These are phyloP conservation scores for Paedocypris micromegethes DNA, from an alignment of 2,797 vertebrate genomes.

Conservation along the genomic window DNA sequence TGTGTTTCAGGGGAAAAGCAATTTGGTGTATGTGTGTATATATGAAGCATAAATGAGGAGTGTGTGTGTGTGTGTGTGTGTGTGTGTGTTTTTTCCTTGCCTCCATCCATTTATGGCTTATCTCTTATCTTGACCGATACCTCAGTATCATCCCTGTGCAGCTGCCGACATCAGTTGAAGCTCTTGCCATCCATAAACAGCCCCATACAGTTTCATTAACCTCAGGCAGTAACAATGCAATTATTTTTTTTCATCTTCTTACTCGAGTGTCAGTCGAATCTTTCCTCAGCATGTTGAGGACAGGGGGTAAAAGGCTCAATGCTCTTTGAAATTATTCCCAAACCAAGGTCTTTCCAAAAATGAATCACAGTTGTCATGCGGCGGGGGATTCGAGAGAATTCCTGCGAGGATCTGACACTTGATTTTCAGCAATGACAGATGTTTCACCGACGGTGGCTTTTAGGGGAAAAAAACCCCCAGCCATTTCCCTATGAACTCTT, in stretches of 20 bases:
- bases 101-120: slow-evolving; percentile 27
- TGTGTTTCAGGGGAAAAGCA: slow-evolving; percentile 24
- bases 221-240: slow-evolving; percentile 28
- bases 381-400: background rate
- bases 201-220: slow-evolving; percentile 40
- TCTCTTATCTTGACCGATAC: slow-evolving; percentile 38
- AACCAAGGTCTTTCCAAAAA: slow-evolving; percentile 2
- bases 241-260: slow-evolving; percentile 32
- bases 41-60: slow-evolving; percentile 11
- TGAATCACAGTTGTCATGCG: background rate
- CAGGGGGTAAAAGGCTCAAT: slow-evolving; percentile 1
- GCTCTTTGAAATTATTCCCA: slow-evolving; percentile 10
- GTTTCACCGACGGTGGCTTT: background rate
- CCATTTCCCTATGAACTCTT: slow-evolving; percentile 1
- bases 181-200: slow-evolving; percentile 30
- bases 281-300: slow-evolving; percentile 12
- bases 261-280: slow-evolving; percentile 18
- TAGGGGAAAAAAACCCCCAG: too few relatives aligned
- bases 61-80: slow-evolving; percentile 17
- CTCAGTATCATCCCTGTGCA: slow-evolving; percentile 31
- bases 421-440: background rate
- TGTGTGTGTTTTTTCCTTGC: slow-evolving; percentile 15
- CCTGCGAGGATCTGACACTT: background rate
- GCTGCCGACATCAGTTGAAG: slow-evolving; percentile 17
- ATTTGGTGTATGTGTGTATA: slow-evolving; percentile 23